phyloP scores from a whole-genome alignment of 2,797 vertebrate species.

The Pantherophis alleghaniensis region DNA sequence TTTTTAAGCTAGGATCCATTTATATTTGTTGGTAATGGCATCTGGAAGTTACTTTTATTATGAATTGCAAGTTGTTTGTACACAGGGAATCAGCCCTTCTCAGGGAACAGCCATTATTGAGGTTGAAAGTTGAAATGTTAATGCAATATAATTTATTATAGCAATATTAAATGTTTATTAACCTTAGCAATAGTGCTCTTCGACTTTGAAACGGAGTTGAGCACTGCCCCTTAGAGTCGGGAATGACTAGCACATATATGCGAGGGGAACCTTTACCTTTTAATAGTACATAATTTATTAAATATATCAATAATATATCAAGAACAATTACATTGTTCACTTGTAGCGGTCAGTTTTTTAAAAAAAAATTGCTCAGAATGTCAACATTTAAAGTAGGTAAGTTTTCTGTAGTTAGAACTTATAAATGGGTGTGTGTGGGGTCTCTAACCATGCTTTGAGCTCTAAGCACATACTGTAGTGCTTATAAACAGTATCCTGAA shows the following conservation, averaged over 20 bases:
- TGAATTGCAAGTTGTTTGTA: neutral
- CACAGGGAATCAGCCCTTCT: neutral
- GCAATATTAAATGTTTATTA: neutral
- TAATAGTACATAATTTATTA: neutral
- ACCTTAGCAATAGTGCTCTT: neutral
- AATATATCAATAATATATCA: neutral
- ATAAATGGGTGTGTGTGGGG: too few species aligned
- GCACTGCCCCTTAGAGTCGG: too few species aligned
- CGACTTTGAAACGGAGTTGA: too few species aligned
- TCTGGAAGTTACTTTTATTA: neutral
- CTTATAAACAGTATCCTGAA: too few species aligned
- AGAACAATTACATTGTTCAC: neutral
- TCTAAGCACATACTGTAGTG: too few species aligned
- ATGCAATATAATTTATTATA: neutral
- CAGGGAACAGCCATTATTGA: neutral
- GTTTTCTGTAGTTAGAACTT: conserved; percentile 17
- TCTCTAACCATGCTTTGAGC: too few species aligned
- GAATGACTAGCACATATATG: too few species aligned
- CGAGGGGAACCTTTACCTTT: too few species aligned
- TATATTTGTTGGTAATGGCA: neutral
- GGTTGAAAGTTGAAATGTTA: neutral
- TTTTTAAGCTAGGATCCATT: neutral
- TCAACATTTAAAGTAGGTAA: conserved; percentile 19
- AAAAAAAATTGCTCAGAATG: neutral
- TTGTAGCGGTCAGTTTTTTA: neutral